Evolutionary conservation across 2,113 vertebrate species (phyloP).

Genomic region (Alexandromys fortis): DNA sequence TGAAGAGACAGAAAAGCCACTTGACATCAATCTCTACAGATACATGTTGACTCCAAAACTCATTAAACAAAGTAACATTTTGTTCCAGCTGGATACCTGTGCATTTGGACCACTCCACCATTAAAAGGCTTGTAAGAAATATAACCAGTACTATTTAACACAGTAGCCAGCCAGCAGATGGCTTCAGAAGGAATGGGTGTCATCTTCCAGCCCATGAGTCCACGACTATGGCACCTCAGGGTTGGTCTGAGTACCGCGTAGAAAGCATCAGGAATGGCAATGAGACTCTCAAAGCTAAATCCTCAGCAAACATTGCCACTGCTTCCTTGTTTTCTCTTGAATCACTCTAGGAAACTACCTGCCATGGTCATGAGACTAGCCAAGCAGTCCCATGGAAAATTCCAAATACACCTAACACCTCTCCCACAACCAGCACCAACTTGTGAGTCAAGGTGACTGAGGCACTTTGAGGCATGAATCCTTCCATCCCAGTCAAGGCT

Average conservation of each 20-base stretch:
- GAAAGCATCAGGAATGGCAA: background rate
- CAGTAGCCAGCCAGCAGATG: background rate
- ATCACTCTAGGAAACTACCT: background rate
- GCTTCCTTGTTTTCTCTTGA: background rate
- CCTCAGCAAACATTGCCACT: background rate
- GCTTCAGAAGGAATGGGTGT: background rate
- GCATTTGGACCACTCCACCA: conserved; percentile 7
- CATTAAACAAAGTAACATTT: background rate
- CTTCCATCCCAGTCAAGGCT: background rate
- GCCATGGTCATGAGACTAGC: background rate
- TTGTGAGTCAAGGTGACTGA: background rate
- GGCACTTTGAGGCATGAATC: background rate
- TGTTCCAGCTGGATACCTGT: background rate
- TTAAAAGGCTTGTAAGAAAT: conserved; percentile 26
- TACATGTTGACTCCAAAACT: background rate
- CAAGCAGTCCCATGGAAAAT: background rate
- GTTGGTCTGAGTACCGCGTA: background rate
- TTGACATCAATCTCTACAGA: conserved; percentile 1
- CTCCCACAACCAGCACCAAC: background rate
- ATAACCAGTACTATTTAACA: background rate
- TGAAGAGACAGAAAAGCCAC: conserved; percentile 13
- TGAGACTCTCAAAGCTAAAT: background rate
- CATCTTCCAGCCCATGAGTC: background rate
- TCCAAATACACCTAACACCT: background rate
- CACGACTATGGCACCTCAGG: background rate